Evolutionary conservation across 2,888 invertebrate genomes (phyloP).

Genomic region (Emesis russula): DNA sequence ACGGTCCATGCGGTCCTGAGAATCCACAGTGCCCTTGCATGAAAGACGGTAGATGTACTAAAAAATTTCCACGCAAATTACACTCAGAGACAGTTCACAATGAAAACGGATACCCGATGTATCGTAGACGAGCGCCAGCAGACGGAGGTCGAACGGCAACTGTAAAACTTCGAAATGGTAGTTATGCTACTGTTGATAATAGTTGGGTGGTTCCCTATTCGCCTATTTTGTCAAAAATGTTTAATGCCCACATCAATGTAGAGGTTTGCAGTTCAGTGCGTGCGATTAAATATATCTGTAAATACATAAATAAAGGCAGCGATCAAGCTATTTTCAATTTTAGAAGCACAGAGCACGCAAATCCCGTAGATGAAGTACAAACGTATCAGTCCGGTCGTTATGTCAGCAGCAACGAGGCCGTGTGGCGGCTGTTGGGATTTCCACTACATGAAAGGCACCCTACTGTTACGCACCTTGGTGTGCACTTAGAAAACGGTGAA

Average conservation of each 20-base stretch:
- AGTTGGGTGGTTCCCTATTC: slow-evolving; percentile 79
- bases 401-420: slow-evolving; percentile 59
- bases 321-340: slow-evolving; percentile 77
- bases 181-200: slow-evolving; percentile 18
- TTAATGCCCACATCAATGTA: slow-evolving; percentile 72
- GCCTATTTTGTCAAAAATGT: slow-evolving; percentile 70
- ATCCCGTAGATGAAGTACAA: slow-evolving; percentile 74
- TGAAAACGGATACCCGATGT: slow-evolving; percentile 26
- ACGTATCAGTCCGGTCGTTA: slow-evolving; percentile 60
- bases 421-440: slow-evolving; percentile 69
- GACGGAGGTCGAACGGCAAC: slow-evolving; percentile 26
- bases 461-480: slow-evolving; percentile 65
- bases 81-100: background rate
- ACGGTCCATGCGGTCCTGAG: slow-evolving; percentile 84
- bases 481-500: slow-evolving; percentile 80
- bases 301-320: slow-evolving; percentile 83
- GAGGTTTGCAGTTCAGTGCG: slow-evolving; percentile 74
- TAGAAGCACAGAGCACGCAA: slow-evolving; percentile 45
- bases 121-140: slow-evolving; percentile 27
- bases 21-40: slow-evolving; percentile 84
- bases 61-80: slow-evolving; percentile 46
- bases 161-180: slow-evolving; percentile 18
- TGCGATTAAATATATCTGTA: slow-evolving; percentile 80
- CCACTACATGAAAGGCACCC: slow-evolving; percentile 77
- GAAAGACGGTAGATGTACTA: slow-evolving; percentile 79